phyloP scores from a whole-genome alignment of 1,140 invertebrate species.

The Zaprionus lachaisei region DNA sequence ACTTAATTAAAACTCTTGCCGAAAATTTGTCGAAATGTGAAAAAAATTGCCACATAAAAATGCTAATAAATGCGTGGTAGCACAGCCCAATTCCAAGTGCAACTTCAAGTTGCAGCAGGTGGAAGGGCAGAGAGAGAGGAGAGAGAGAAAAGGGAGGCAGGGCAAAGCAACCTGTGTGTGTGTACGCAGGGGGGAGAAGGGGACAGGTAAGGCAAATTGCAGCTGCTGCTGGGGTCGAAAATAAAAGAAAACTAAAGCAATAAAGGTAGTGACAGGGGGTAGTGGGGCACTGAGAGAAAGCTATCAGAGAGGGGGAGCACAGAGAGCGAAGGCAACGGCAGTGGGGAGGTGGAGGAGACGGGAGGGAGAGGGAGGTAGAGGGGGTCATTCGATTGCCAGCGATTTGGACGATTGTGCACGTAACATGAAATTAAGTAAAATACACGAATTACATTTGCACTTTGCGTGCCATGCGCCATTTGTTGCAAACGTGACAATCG shows the following conservation, averaged over 20 bases:
- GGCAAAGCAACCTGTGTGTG: not conserved
- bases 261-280: not conserved
- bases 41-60: constrained; percentile 66
- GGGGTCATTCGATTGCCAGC: constrained; percentile 55
- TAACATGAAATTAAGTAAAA: constrained; percentile 82
- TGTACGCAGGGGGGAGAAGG: no score
- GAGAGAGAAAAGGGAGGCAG: not conserved
- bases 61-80: constrained; percentile 68
- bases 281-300: not conserved
- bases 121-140: not conserved
- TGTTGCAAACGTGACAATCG: constrained; percentile 80
- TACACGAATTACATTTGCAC: constrained; percentile 82
- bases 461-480: constrained; percentile 81
- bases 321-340: not conserved
- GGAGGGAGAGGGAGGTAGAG: not conserved
- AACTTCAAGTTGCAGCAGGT: constrained; percentile 17
- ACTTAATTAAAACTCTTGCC: constrained; percentile 67
- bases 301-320: not conserved
- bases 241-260: constrained; percentile 3
- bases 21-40: constrained; percentile 42
- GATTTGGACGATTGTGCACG: constrained; percentile 79
- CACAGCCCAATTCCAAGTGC: constrained; percentile 12
- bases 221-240: constrained; percentile 7
- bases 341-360: not conserved
- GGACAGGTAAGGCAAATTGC: constrained; percentile 29